Evolutionary conservation across 2,888 invertebrate genomes (phyloP).

Genomic region (Cryptophagus acutangulus): DNA sequence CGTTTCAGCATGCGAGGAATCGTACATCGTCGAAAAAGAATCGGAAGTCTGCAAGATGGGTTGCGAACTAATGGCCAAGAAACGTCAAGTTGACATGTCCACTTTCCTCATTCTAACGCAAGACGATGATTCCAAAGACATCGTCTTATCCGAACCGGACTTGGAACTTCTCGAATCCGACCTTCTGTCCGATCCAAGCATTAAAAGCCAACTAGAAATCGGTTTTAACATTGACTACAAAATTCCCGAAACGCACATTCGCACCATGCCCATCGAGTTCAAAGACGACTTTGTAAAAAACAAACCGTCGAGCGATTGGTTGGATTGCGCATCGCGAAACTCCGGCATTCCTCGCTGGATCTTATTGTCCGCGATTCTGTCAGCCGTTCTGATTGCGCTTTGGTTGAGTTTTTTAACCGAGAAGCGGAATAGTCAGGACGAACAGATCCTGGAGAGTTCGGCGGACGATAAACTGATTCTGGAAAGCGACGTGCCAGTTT

Average conservation of each 20-base stretch:
- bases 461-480: too few relatives aligned
- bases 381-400: slow-evolving; percentile 48
- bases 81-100: slow-evolving; percentile 29
- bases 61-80: slow-evolving; percentile 35
- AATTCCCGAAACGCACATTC: slow-evolving; percentile 43
- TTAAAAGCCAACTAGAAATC: slow-evolving; percentile 39
- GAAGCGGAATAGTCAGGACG: slow-evolving; percentile 25
- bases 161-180: slow-evolving; percentile 37
- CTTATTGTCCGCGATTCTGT: slow-evolving; percentile 45
- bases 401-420: slow-evolving; percentile 48
- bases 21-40: slow-evolving; percentile 28
- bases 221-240: slow-evolving; percentile 41
- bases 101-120: slow-evolving; percentile 23
- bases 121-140: slow-evolving; percentile 25
- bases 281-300: slow-evolving; percentile 17
- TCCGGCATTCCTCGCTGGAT: slow-evolving; percentile 51
- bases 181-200: slow-evolving; percentile 40
- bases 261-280: slow-evolving; percentile 42
- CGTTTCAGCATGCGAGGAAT: slow-evolving; percentile 36
- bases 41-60: slow-evolving; percentile 33
- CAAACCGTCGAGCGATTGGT: slow-evolving; percentile 36
- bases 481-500: too few relatives aligned
- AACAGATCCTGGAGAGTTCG: too few relatives aligned
- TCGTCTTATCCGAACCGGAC: slow-evolving; percentile 36
- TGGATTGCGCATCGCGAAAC: slow-evolving; percentile 47